Percentiles rank a stretch among this genome's conserved stretches.
Evolutionary conservation across 2,888 invertebrate species (phyloP).

Genomic region (Conchocele bisecta): DNA sequence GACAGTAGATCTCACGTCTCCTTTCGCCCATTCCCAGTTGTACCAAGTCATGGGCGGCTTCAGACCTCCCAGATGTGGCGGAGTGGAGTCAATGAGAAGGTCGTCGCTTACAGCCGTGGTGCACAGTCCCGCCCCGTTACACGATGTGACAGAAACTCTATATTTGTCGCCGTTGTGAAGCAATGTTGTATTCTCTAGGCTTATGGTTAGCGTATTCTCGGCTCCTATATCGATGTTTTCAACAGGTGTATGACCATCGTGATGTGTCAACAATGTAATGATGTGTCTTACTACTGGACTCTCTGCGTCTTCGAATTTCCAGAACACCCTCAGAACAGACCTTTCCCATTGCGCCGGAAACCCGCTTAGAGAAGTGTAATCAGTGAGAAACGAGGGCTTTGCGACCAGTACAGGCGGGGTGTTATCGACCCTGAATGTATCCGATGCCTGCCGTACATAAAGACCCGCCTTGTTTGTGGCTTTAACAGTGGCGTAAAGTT

Average conservation of each 20-base stretch:
- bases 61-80: conserved; percentile 61
- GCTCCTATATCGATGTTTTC: conserved; percentile 36
- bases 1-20: not conserved
- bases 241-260: conserved; percentile 42
- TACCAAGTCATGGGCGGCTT: conserved; percentile 43
- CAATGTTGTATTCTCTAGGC: conserved; percentile 24
- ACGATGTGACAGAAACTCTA: conserved; percentile 41
- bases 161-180: conserved; percentile 54
- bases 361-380: not conserved
- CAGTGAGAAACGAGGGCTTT: conserved; percentile 10
- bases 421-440: conserved; percentile 33
- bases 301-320: conserved; percentile 48
- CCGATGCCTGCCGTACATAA: conserved; percentile 25
- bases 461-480: conserved; percentile 29
- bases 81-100: conserved; percentile 60
- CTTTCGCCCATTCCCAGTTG: not conserved
- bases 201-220: conserved; percentile 33
- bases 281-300: conserved; percentile 48
- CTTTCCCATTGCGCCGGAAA: conserved; percentile 39
- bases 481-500: conserved; percentile 33
- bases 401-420: conserved; percentile 24
- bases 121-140: conserved; percentile 58
- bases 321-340: conserved; percentile 32
- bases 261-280: conserved; percentile 34
- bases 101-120: conserved; percentile 30